phyloP scores from a whole-genome alignment of 2,888 invertebrate genomes.

The Drosophila tanythrix region DNA sequence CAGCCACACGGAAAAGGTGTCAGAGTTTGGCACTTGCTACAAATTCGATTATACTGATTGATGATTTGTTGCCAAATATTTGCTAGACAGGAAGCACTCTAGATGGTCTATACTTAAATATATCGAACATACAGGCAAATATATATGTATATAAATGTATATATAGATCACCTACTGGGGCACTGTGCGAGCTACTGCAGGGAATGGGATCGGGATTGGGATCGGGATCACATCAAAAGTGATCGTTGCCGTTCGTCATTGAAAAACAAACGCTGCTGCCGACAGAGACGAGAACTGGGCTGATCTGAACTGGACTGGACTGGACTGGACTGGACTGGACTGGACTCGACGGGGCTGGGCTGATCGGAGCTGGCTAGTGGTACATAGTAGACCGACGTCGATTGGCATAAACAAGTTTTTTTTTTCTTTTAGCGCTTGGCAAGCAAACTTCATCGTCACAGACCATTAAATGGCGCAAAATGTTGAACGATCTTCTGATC shows the following conservation, averaged over 20 bases:
- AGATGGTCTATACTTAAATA: conserved; percentile 6
- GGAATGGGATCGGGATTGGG: conserved; percentile 5
- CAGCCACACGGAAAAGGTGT: conserved; percentile 44
- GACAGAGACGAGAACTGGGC: conserved; percentile 4
- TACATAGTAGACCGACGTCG: conserved; percentile 19
- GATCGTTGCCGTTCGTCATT: conserved; percentile 75
- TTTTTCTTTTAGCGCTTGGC: background rate
- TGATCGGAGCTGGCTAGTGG: background rate
- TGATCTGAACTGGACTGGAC: background rate
- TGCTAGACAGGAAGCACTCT: conserved; percentile 63
- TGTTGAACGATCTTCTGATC: conserved; percentile 50
- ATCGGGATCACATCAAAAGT: conserved; percentile 57
- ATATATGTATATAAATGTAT: background rate
- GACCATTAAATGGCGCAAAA: conserved; percentile 71
- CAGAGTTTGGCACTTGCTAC: conserved; percentile 49
- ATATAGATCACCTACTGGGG: background rate
- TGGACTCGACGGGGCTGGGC: background rate
- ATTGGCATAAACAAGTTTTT: conserved; percentile 31
- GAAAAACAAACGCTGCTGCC: conserved; percentile 80
- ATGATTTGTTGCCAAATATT: conserved; percentile 76
- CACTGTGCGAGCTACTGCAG: conserved; percentile 17
- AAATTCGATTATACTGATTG: conserved; percentile 63
- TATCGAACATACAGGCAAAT: background rate
- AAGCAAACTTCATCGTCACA: conserved; percentile 16
- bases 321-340: background rate